Base-by-base conservation (phyloP, 2,797 vertebrate species). In the Scleropages formosus region DNA sequence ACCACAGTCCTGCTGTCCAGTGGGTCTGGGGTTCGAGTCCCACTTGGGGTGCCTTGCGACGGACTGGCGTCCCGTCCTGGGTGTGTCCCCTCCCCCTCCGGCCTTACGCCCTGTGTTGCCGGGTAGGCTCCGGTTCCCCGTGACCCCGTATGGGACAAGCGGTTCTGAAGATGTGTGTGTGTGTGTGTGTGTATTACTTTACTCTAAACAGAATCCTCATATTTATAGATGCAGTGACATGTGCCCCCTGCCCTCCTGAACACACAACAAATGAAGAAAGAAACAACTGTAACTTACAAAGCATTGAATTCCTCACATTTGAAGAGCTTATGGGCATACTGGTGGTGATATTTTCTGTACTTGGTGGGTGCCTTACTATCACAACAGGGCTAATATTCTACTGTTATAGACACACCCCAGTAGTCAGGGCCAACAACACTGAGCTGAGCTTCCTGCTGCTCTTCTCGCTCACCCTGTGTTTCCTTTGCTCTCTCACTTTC, bases 151-250 rank as follows among this genome's bases (percentile, higher is more conserved):
- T n/a, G n/a, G n/a, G n/a, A n/a, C n/a, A n/a, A n/a, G n/a, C n/a
- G n/a, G n/a, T n/a, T n/a, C n/a, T n/a, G n/a, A n/a, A n/a, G n/a
- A n/a, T n/a, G n/a, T n/a, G n/a, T n/a, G n/a, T n/a, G n/a, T n/a
- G n/a, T n/a, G n/a, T n/a, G n/a, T n/a, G n/a, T n/a, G n/a, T 39
- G 31, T 31, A 39, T 39, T 2, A 39, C 31, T 39, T 31, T 39
- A 6, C 2, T 6, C 31, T 39, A 2, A 39, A 39, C 31, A 39
- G 31, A 2, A 39, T 39, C 31, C 31, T 39, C 31, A 6, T 39
- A 72, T 92, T 91, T 90, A 88, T 49, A 94, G 92, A 93, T 92
- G 90, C 92, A 78, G 88, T 89, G 72, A 88, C 88, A 84, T 94
- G 91, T 87, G 79, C 86, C 60, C 85, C 87, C 85, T 93, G 93